These are phyloP conservation scores for Gortyna flavago DNA, from an alignment of 2,888 invertebrate genomes.

Conservation along the genomic window DNA sequence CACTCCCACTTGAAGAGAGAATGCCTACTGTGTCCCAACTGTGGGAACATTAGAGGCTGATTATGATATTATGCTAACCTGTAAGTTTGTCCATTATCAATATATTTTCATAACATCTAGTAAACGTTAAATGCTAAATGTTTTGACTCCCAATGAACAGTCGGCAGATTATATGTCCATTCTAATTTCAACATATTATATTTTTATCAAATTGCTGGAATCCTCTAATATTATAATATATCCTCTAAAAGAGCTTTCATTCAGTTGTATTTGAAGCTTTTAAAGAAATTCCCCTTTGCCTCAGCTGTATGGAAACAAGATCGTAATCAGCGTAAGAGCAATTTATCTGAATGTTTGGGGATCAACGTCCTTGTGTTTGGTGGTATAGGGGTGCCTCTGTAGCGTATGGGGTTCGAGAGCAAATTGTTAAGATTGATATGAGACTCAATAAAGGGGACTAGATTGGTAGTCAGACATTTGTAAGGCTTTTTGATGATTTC, in stretches of 20 bases:
- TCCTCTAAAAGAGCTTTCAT: background rate
- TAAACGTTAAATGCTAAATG: background rate
- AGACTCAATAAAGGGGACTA: background rate
- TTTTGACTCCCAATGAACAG: background rate
- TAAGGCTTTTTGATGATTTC: background rate
- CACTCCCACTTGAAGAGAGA: no score
- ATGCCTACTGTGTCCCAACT: no score
- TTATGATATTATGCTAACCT: background rate
- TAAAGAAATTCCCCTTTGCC: constrained; percentile 49
- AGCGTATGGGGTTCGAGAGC: background rate
- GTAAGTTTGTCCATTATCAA: background rate
- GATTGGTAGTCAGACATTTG: background rate
- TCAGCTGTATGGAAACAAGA: constrained; percentile 31
- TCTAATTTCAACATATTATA: background rate
- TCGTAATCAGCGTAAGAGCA: constrained; percentile 58
- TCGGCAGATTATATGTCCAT: background rate
- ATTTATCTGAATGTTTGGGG: constrained; percentile 52
- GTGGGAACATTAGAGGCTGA: background rate
- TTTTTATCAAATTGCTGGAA: background rate
- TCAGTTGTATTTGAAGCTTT: constrained; percentile 28
- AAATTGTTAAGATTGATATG: constrained; percentile 4
- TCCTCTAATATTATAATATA: background rate
- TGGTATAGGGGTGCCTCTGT: constrained; percentile 40
- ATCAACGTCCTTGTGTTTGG: constrained; percentile 21
- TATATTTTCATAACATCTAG: background rate